A percentile compares a stretch with the other conserved stretches of the same genome.
Evolutionary conservation across 2,888 invertebrate species (phyloP).

Genomic region (Rhynchonema sp.): DNA sequence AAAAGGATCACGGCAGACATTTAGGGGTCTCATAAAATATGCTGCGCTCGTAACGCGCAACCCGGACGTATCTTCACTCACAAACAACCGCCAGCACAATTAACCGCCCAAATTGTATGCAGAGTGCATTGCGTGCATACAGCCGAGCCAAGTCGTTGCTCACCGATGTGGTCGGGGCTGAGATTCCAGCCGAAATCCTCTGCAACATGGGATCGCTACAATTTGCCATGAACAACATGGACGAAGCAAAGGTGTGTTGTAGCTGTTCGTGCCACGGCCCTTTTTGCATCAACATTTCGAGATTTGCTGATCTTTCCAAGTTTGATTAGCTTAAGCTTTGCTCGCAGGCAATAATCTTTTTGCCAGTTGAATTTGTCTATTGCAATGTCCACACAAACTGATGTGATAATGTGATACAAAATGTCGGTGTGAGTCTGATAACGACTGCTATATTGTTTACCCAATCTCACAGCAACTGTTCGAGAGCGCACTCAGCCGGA

Average conservation of each 20-base stretch:
- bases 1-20: too few relatives aligned
- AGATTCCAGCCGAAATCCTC: conserved; percentile 87
- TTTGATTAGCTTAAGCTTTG: background rate
- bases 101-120: too few relatives aligned
- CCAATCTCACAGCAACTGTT: background rate
- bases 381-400: too few relatives aligned
- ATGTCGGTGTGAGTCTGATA: too few relatives aligned
- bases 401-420: too few relatives aligned
- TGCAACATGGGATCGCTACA: conserved; percentile 91
- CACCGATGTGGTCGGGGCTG: conserved; percentile 59
- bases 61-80: background rate
- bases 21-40: too few relatives aligned
- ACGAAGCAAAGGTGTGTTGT: conserved; percentile 48
- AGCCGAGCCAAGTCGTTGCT: conserved; percentile 76
- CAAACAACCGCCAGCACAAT: too few relatives aligned
- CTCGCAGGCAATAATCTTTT: too few relatives aligned
- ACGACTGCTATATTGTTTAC: too few relatives aligned
- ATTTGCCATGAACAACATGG: conserved; percentile 57
- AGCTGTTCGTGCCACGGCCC: background rate
- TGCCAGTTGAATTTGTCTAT: background rate
- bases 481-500: background rate
- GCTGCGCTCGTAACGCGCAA: too few relatives aligned
- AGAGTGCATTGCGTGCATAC: conserved; percentile 73
- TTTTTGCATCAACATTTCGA: background rate
- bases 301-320: background rate